Percentiles rank a stretch among this genome's conserved stretches.
These are phyloP conservation scores for Eristalis tenax DNA, from an alignment of 2,888 invertebrate species.

Conservation along the genomic window DNA sequence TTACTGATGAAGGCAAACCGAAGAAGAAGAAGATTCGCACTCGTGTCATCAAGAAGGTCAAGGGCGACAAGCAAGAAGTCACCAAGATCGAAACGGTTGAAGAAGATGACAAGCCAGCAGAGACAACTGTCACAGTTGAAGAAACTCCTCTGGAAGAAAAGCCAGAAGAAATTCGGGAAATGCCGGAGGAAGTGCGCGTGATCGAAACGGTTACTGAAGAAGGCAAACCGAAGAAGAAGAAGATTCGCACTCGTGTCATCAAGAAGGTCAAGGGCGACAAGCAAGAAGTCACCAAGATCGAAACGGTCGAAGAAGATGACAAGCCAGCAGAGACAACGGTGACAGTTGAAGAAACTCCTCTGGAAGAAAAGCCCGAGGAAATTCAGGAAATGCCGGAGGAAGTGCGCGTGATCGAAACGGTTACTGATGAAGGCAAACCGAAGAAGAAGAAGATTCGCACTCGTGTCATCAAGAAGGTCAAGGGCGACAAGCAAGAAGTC, in stretches of 20 bases:
- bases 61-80: constrained; percentile 27
- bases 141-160: constrained; percentile 17
- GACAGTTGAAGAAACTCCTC: constrained; percentile 14
- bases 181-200: constrained; percentile 22
- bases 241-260: constrained; percentile 13
- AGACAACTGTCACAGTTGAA: constrained; percentile 15
- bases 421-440: constrained; percentile 20
- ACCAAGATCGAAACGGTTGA: constrained; percentile 30
- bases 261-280: constrained; percentile 15
- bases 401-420: constrained; percentile 12
- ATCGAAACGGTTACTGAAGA: constrained; percentile 12
- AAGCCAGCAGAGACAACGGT: constrained; percentile 11
- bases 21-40: constrained; percentile 19
- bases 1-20: constrained; percentile 12
- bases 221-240: constrained; percentile 23
- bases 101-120: constrained; percentile 16
- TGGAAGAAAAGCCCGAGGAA: constrained; percentile 24
- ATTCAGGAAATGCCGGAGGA: constrained; percentile 22
- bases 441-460: constrained; percentile 26
- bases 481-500: constrained; percentile 30
- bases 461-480: constrained; percentile 16
- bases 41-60: constrained; percentile 17
- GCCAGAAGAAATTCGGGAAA: constrained; percentile 20
- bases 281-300: constrained; percentile 13
- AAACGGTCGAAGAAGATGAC: constrained; percentile 27